These are phyloP conservation scores for Cydia splendana DNA, from an alignment of 1,140 invertebrate species.

Conservation along the genomic window DNA sequence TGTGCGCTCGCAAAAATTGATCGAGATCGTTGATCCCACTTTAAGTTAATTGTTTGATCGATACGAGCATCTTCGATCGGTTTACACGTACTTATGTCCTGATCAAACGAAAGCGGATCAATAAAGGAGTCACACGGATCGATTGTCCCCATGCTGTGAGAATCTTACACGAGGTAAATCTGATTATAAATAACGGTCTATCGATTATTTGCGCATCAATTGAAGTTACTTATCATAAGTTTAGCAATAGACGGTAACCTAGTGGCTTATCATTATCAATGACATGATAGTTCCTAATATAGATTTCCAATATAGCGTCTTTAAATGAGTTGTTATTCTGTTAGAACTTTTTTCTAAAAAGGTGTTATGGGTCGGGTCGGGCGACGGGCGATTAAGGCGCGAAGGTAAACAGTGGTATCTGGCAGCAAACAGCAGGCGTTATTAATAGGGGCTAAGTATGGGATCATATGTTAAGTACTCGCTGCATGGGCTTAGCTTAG, in stretches of 20 bases:
- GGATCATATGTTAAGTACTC: conserved; percentile 47
- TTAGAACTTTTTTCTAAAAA: conserved; percentile 26
- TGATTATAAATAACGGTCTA: neutral
- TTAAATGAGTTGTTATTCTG: conserved; percentile 16
- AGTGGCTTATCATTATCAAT: conserved; percentile 23
- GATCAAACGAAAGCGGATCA: conserved; percentile 16
- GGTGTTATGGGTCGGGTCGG: conserved; percentile 23
- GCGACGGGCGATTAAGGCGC: conserved; percentile 44
- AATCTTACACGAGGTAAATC: conserved; percentile 15
- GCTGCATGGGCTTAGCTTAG: conserved; percentile 37
- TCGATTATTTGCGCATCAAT: neutral
- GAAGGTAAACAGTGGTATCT: conserved; percentile 67
- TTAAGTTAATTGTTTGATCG: conserved; percentile 64
- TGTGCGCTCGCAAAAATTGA: conserved; percentile 53
- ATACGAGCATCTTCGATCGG: conserved; percentile 46
- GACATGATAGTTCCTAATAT: conserved; percentile 19
- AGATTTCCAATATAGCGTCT: neutral
- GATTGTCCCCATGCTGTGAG: conserved; percentile 13
- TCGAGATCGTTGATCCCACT: conserved; percentile 71
- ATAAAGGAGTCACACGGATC: neutral
- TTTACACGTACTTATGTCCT: conserved; percentile 19
- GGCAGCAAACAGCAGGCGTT: conserved; percentile 60
- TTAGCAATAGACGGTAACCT: conserved; percentile 16
- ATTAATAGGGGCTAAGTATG: conserved; percentile 58
- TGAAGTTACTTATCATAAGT: conserved; percentile 3